A percentile compares a stretch with the other conserved stretches of the same genome.
These are phyloP conservation scores for Phenganax stokvisi DNA, from an alignment of 92 coral and sea anemone genomes.

Conservation along the genomic window DNA sequence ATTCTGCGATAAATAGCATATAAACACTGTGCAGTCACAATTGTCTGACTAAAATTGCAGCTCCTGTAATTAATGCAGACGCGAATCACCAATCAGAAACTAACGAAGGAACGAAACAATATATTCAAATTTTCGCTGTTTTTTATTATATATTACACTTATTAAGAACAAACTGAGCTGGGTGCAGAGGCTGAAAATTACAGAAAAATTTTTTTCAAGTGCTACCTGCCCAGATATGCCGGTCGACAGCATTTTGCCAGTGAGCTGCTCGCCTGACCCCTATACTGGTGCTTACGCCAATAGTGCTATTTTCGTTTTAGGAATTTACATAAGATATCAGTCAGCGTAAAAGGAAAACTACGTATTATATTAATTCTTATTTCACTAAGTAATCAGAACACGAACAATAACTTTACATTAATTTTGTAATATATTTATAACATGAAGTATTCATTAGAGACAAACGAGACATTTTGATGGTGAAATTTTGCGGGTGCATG, in stretches of 20 bases:
- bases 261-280: not conserved
- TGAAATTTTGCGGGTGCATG: not conserved
- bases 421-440: not conserved
- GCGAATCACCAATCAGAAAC: no score
- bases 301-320: not conserved
- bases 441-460: not conserved
- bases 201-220: not conserved
- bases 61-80: no score
- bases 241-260: not conserved
- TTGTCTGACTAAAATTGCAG: no score
- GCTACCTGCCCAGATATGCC: slow-evolving; percentile 6
- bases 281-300: not conserved
- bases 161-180: slow-evolving; percentile 1
- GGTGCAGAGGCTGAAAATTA: slow-evolving; percentile 5
- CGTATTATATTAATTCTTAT: slow-evolving; percentile 23
- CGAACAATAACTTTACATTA: not conserved
- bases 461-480: not conserved
- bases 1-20: no score
- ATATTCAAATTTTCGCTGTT: not conserved
- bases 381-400: slow-evolving; percentile 7
- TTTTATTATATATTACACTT: not conserved
- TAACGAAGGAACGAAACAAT: no score
- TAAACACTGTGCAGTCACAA: no score
- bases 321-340: slow-evolving; percentile 4
- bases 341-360: slow-evolving; percentile 5